A percentile compares a stretch with the other conserved stretches of the same genome.
Evolutionary conservation across 2,797 vertebrate genomes (phyloP).

Genomic region (Telmatherina bonti): DNA sequence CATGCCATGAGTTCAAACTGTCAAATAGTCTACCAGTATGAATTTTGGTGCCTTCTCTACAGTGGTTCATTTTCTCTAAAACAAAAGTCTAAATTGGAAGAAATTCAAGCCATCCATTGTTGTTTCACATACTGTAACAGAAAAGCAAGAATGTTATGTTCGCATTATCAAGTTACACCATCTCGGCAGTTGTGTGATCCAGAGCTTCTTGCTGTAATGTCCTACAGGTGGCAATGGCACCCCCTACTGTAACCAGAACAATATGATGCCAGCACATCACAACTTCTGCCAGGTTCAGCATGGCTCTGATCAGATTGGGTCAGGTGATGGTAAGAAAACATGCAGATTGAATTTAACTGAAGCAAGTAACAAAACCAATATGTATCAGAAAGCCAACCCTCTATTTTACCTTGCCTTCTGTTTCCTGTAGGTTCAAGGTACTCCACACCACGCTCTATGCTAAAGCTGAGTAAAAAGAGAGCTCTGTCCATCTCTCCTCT

Average conservation of each 20-base stretch:
- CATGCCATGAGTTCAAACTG: background rate
- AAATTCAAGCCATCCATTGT: background rate
- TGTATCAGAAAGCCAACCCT: background rate
- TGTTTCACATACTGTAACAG: background rate
- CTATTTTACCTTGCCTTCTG: background rate
- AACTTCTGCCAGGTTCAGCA: slow-evolving; percentile 83
- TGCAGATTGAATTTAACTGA: background rate
- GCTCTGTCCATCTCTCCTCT: slow-evolving; percentile 96
- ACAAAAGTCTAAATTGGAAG: slow-evolving; percentile 2
- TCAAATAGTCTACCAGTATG: background rate
- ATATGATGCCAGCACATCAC: slow-evolving; percentile 86
- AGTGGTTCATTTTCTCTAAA: accelerated
- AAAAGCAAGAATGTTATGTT: background rate
- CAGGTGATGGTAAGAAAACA: slow-evolving; percentile 85
- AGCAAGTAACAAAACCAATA: background rate
- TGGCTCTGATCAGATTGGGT: slow-evolving; percentile 79
- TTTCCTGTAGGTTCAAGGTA: slow-evolving; percentile 88
- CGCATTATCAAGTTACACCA: too few relatives aligned
- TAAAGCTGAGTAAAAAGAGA: slow-evolving; percentile 95
- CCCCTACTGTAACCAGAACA: slow-evolving; percentile 89
- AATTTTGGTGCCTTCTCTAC: background rate
- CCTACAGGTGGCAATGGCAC: slow-evolving; percentile 84
- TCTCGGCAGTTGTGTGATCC: slow-evolving; percentile 3
- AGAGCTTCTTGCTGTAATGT: slow-evolving; percentile 13
- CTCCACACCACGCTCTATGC: slow-evolving; percentile 90